Evolutionary conservation across 2,797 vertebrate species (phyloP).

Genomic region (Helarctos malayanus): DNA sequence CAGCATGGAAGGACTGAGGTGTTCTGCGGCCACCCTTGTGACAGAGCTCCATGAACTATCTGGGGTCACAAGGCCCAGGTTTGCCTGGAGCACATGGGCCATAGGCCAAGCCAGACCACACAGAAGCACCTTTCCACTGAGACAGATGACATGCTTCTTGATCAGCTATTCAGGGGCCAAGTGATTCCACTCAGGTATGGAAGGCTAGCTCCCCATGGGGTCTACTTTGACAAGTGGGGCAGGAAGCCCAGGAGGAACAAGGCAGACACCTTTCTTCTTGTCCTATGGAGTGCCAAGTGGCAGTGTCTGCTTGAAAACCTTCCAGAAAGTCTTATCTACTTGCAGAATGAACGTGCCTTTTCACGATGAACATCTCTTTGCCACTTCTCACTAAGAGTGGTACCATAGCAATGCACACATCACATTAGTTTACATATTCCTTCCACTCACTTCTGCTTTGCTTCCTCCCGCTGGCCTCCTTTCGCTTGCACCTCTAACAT

Average conservation of each 20-base stretch:
- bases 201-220: background rate
- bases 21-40: background rate
- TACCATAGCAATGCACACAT: fast-evolving
- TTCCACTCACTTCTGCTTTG: background rate
- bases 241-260: background rate
- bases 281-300: background rate
- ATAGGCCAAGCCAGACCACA: background rate
- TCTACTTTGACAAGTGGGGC: background rate
- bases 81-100: background rate
- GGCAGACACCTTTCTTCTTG: background rate
- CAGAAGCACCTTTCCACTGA: background rate
- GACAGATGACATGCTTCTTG: background rate
- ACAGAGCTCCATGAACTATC: background rate
- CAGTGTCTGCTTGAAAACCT: background rate
- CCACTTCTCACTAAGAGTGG: background rate
- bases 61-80: background rate
- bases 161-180: background rate
- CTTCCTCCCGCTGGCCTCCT: background rate
- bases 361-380: background rate
- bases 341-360: background rate
- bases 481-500: background rate
- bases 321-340: background rate
- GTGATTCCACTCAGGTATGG: no score
- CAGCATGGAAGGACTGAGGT: background rate
- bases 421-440: background rate